phyloP scores from a whole-genome alignment of 2,888 invertebrate species.

The Himalopsyche kuldschensis region DNA sequence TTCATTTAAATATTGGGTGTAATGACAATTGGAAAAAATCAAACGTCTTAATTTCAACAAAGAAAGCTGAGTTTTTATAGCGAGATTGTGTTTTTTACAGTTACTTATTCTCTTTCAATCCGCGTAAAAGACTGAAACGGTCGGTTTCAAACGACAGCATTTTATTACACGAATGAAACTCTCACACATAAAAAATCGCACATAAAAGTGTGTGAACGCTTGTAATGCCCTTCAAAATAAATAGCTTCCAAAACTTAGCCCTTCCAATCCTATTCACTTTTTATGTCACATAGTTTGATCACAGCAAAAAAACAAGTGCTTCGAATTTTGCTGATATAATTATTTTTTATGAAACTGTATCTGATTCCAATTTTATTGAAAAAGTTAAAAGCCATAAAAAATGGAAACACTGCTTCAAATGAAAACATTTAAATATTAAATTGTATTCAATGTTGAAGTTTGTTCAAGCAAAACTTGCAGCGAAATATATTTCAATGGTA shows the following conservation, averaged over 20 bases:
- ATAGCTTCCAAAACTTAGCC: background rate
- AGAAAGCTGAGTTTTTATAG: background rate
- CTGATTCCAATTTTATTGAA: no score
- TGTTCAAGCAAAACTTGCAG: no score
- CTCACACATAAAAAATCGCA: background rate
- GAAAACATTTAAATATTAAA: no score
- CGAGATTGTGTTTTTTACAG: background rate
- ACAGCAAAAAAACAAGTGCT: no score
- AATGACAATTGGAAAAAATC: background rate
- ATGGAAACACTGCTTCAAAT: no score
- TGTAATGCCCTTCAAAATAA: background rate
- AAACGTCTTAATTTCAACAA: background rate
- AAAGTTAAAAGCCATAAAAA: no score
- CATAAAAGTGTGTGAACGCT: background rate
- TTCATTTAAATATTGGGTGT: no score
- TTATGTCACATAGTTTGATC: no score
- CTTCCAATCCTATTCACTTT: background rate
- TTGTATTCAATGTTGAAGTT: no score
- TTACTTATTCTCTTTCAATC: background rate
- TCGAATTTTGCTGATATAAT: no score
- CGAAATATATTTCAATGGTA: no score
- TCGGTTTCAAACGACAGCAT: background rate
- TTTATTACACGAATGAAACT: background rate
- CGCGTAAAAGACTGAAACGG: background rate
- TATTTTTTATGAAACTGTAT: no score